Evolutionary conservation across 1,140 invertebrate species (phyloP), one percentile per base, ranked within the genome.

Genomic region (Drosophila ficusphila): DNA sequence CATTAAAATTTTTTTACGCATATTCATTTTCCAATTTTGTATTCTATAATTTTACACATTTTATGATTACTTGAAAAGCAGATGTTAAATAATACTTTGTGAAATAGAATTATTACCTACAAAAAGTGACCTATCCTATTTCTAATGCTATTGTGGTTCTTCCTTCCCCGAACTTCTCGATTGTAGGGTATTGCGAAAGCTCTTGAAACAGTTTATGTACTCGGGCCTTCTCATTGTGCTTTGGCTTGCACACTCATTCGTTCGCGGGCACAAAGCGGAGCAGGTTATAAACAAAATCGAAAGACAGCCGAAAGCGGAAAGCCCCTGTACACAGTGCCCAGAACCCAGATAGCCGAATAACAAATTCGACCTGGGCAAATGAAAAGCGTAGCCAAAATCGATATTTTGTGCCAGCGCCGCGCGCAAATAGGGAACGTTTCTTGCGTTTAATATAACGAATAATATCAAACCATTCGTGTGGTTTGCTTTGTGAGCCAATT

Each of bases 251-350:
- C 19, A 62, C 12, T 33, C 27, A 25, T 47, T 61, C 58, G 25
- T 31, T 41, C 16, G 31, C 56, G 49, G 34, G 56, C 42, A 52
- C 75, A 85, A 81, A 73, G 51, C 54, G 76, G 81, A 86, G 85
- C 82, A 60, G 79, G 79, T 88, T 86, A 88, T 88, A 86, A 86
- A 86, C 81, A 86, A 86, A 86, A 81, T 86, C 51, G 81, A 88
- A 86, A 88, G 72, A 72, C 62, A 86, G 64, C 58, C 36, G 52
- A 81, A 85, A 60, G 69, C 72, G 54, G 42, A 77, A 54, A 73
- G 52, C 60, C 67, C 70, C 56, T 47, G 41, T 46, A 29, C 33
- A 38, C 52, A 38, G 23, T 49, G 62, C 34, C 23, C 7, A 61
- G 61, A 76, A 71, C 48, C 57, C 48, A 54, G 67, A 67, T 56